A percentile compares a stretch with the other conserved stretches of the same genome.
These are phyloP conservation scores for Buathra laborator DNA, from an alignment of 2,888 invertebrate species.

Conservation along the genomic window DNA sequence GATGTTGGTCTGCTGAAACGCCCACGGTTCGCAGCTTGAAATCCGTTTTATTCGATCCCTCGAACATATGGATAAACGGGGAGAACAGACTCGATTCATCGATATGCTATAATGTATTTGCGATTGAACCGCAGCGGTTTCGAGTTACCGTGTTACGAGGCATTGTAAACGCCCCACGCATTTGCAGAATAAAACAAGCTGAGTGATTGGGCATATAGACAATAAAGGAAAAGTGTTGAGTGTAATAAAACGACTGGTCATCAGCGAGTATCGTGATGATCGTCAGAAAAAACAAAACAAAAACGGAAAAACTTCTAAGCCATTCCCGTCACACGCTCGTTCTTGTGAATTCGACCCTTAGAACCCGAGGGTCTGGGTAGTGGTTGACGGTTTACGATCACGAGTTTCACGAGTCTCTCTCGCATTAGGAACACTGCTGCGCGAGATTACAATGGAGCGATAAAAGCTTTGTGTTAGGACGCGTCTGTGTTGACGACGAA, in stretches of 20 bases:
- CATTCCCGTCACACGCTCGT: conserved; percentile 5
- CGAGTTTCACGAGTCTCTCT: conserved; percentile 45
- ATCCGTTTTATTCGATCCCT: conserved; percentile 24
- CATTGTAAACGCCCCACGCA: conserved; percentile 9
- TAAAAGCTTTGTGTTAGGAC: conserved; percentile 50
- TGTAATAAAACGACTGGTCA: neutral
- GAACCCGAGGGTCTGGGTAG: conserved; percentile 19
- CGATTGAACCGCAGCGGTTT: conserved; percentile 47
- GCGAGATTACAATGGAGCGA: conserved; percentile 55
- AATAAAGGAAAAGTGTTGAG: neutral
- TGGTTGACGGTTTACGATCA: conserved; percentile 54
- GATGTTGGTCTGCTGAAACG: conserved; percentile 58
- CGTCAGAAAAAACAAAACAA: conserved; percentile 12
- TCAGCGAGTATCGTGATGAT: neutral
- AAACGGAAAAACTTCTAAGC: neutral
- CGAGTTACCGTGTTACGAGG: conserved; percentile 44
- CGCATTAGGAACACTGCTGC: conserved; percentile 58
- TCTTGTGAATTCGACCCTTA: conserved; percentile 24
- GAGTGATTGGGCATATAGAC: neutral
- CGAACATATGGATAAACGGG: neutral
- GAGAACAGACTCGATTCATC: conserved; percentile 46
- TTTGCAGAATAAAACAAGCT: conserved; percentile 4
- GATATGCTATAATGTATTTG: conserved; percentile 49
- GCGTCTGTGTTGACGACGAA: conserved; percentile 34
- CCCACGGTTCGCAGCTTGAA: conserved; percentile 49